These are phyloP conservation scores for Drosophila lutescens DNA, from an alignment of 2,888 invertebrate genomes.

Conservation along the genomic window DNA sequence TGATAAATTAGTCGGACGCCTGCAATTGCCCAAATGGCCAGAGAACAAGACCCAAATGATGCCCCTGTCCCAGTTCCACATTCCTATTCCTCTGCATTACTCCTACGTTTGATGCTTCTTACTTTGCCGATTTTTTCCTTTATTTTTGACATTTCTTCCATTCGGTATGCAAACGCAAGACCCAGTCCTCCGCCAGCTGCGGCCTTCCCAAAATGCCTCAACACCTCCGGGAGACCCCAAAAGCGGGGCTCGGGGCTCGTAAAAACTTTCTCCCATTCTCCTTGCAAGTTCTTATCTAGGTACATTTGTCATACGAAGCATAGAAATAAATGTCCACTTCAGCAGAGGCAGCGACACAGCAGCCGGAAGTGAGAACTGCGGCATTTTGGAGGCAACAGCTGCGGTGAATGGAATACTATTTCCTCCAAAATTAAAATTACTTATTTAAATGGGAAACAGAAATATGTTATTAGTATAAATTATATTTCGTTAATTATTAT, in stretches of 20 bases:
- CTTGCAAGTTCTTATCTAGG: slow-evolving; percentile 60
- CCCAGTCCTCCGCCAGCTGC: slow-evolving; percentile 18
- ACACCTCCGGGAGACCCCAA: slow-evolving; percentile 19
- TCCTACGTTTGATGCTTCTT: not conserved
- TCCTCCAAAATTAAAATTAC: not conserved
- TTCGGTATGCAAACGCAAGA: slow-evolving; percentile 26
- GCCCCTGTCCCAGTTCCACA: not conserved
- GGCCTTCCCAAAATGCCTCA: slow-evolving; percentile 37
- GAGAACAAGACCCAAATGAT: slow-evolving; percentile 29
- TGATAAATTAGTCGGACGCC: slow-evolving; percentile 60
- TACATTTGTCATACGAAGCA: slow-evolving; percentile 71
- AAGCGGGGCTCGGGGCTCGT: slow-evolving; percentile 16
- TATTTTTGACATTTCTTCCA: not conserved
- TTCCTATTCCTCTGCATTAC: not conserved
- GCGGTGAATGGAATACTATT: slow-evolving; percentile 7
- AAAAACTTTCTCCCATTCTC: slow-evolving; percentile 56
- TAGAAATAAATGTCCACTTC: slow-evolving; percentile 72
- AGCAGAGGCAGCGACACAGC: slow-evolving; percentile 39
- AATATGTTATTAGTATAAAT: too few relatives aligned
- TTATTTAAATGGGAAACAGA: too few relatives aligned
- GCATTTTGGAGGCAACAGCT: not conserved
- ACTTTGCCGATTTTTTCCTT: not conserved
- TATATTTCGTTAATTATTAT: too few relatives aligned
- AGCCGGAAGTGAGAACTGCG: not conserved
- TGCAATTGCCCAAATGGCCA: slow-evolving; percentile 50